These are phyloP conservation scores for Hartigia nigra DNA, from an alignment of 2,888 invertebrate genomes.

Conservation along the genomic window DNA sequence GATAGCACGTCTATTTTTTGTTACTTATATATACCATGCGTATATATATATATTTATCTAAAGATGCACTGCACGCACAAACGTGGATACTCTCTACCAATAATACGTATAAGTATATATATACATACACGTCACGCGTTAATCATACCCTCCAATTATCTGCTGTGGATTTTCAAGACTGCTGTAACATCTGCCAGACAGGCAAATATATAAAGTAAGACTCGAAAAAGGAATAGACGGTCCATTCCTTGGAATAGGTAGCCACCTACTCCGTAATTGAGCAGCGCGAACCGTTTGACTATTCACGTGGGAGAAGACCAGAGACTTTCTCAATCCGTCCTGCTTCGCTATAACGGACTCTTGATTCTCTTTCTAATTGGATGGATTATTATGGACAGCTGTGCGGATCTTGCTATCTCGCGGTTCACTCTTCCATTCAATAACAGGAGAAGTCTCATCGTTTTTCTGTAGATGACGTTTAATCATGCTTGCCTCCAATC, in stretches of 20 bases:
- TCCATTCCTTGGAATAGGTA: background rate
- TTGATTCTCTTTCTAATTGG: background rate
- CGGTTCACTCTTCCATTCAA: background rate
- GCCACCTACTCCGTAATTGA: background rate
- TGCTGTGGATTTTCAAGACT: slow-evolving; percentile 15
- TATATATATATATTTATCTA: too few relatives aligned
- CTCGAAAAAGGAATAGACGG: background rate
- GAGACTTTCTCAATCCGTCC: background rate
- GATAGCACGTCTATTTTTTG: background rate
- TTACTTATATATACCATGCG: background rate
- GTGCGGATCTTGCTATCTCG: background rate
- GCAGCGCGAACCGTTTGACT: background rate
- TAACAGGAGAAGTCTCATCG: background rate
- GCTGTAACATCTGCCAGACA: slow-evolving; percentile 19
- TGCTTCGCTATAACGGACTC: background rate
- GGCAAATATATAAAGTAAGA: slow-evolving; percentile 9
- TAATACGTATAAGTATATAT: background rate
- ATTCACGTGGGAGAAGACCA: background rate
- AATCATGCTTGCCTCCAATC: background rate
- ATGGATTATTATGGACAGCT: background rate
- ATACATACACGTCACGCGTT: slow-evolving; percentile 22
- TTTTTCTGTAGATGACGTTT: background rate
- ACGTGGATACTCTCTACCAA: background rate
- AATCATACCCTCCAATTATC: slow-evolving; percentile 46
- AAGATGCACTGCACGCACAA: background rate